A percentile compares a stretch with the other conserved stretches of the same genome.
These are phyloP conservation scores for Drosophila ohnishii DNA, from an alignment of 1,140 invertebrate genomes.

Conservation along the genomic window DNA sequence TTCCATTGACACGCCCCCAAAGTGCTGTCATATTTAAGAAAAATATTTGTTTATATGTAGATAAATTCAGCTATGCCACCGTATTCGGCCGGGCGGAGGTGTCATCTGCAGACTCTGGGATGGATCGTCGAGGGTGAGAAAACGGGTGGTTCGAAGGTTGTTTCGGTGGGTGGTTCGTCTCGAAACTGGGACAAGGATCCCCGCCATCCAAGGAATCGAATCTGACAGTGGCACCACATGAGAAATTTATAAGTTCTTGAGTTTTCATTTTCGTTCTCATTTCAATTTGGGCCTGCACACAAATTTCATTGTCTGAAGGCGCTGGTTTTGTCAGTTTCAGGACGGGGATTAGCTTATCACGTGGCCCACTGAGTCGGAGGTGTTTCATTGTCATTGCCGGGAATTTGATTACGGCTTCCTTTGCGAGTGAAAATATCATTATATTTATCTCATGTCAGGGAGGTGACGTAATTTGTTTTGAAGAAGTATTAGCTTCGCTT, in stretches of 20 bases:
- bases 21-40: constrained; percentile 76
- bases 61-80: constrained; percentile 59
- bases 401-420: constrained; percentile 14
- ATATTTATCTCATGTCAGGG: neutral
- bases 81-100: constrained; percentile 41
- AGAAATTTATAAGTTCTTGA: constrained; percentile 72
- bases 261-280: constrained; percentile 73
- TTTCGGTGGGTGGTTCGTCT: constrained; percentile 17
- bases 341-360: constrained; percentile 70
- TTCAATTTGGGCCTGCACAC: constrained; percentile 52
- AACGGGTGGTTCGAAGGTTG: constrained; percentile 19
- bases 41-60: constrained; percentile 78
- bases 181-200: constrained; percentile 42
- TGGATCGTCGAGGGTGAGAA: constrained; percentile 29
- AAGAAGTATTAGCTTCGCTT: neutral
- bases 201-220: constrained; percentile 33
- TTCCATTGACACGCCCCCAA: constrained; percentile 64
- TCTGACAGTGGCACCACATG: constrained; percentile 41
- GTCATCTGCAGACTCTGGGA: constrained; percentile 57
- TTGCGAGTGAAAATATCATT: constrained; percentile 9
- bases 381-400: constrained; percentile 27
- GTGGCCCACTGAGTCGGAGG: constrained; percentile 46
- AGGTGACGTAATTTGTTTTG: constrained; percentile 33
- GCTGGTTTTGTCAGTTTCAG: constrained; percentile 66
- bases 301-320: constrained; percentile 74